Evolutionary conservation across 2,113 vertebrate species (phyloP), one percentile per base, ranked within the genome.

Genomic region (Thalassarche chlororhynchos): DNA sequence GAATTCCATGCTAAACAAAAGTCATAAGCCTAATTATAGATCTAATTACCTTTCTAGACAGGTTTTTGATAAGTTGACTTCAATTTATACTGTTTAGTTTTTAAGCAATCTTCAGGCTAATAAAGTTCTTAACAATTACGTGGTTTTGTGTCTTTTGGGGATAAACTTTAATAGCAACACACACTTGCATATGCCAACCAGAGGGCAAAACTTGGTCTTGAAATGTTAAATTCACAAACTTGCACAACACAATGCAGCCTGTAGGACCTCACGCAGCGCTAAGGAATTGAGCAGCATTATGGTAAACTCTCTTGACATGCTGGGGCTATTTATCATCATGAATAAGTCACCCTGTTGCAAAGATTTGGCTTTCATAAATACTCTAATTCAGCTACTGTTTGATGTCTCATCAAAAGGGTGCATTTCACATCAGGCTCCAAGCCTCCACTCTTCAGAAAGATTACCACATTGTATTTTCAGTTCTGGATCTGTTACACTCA

Each of bases 1-100:
- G 96, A 98, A 98, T 97, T 98, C 96, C 98, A 83, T 8, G 8
- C 58, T 69, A 84, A 96, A 34, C 79, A 89, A 40, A 87, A 92
- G 57, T 68, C 46, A 52, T 84, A 83, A 78, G 87, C 49, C 69
- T 95, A 90, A 93, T 94, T 78, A 82, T 7, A 94, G 82, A 62
- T 75, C 62, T 94, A 95, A 97, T 95, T 92, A 91, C 89, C 91
- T 96, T 96, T 96, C 89, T 90, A 93, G 71, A 76, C 61, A 97
- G 79, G 87, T 84, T 96, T 97, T 86, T 93, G 90, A 84, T 97
- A 97, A 76, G 84, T 18, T 89, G 71, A 87, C 93, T 98, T 96
- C 60, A 80, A 93, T 93, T 91, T 84, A 90, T 20, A 15, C 64
- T 94, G 62, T 87, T 97, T 92, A 84, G 62, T 79, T 94, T 93